Base-by-base conservation (phyloP, 2,113 vertebrate genomes). In the Hydropotes inermis region DNA sequence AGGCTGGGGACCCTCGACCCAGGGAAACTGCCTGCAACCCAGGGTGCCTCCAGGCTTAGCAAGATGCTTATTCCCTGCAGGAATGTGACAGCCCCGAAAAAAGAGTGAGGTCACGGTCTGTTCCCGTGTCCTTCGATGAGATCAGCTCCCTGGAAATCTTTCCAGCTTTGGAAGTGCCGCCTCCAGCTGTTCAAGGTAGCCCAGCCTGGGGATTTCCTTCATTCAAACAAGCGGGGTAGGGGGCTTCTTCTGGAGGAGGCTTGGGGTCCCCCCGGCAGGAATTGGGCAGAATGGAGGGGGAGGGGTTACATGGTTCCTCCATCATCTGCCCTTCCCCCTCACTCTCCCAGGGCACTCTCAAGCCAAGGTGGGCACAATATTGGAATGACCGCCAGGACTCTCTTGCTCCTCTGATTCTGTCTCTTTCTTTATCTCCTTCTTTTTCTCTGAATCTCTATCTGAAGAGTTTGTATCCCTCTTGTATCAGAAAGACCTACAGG, bases 51-150 rank as follows among this genome's bases (percentile, higher is more conserved):
- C 39, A 0, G 6, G 64, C 89, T 95, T 15, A 97, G 15, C 0
- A 1, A 39, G 19, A 23, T 47, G 36, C 61, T 74, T 84, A 25
- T 50, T 94, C 82, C 97, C 91, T 0, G 4, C 97, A 99, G 99
- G 98, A 98, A 95, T 4, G 2, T 21, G 93, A 98, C 74, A 94
- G 54, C 89, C 84, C n/a, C 0, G 97, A 98, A 78, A 99, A 98
- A 95, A 99, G 98, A 52, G 96, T 98, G 86, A 99, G 99, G 98
- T 99, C 99, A 10, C 98, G 96, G 96, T 99, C 99, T 1, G 99
- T 99, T 7, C 99, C 99, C n/a, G 96, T 99, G 9, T 97, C 99
- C 64, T 98, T 98, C 0, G 98, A 99, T 39, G 99, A 97, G 0
- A 83, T 97, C 81, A 95, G 96, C 30, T 97, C 99, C 52, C 97